Conservation (phyloP, 2,888 invertebrate genomes). For the Trachelus tabidus region DNA sequence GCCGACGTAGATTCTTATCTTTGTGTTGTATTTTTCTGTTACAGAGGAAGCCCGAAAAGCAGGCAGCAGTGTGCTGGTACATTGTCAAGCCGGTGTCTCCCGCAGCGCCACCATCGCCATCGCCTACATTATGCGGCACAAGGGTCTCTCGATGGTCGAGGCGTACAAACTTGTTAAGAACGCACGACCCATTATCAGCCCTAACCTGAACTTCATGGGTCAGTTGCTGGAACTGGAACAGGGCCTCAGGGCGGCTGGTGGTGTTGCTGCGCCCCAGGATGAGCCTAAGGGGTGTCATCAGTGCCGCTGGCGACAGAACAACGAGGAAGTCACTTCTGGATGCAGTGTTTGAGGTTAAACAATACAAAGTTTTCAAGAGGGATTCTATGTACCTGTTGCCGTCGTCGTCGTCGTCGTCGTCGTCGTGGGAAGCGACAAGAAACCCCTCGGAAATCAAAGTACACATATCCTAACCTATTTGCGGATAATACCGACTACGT, state of each 20-base stretch:
- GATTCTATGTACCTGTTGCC: not conserved
- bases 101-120: constrained; percentile 95
- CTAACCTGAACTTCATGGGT: constrained; percentile 94
- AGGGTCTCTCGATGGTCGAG: constrained; percentile 83
- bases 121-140: constrained; percentile 93
- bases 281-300: constrained; percentile 65
- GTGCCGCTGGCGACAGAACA: constrained; percentile 69
- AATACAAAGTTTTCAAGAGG: not conserved
- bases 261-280: constrained; percentile 60
- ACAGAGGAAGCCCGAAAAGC: constrained; percentile 79
- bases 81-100: constrained; percentile 96
- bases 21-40: constrained; percentile 54
- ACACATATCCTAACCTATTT: constrained; percentile 31
- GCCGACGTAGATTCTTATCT: not conserved
- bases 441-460: constrained; percentile 8
- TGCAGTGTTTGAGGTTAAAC: constrained; percentile 68
- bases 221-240: constrained; percentile 89
- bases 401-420: constrained; percentile 13
- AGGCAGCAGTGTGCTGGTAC: constrained; percentile 84
- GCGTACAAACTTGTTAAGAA: constrained; percentile 89
- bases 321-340: constrained; percentile 69
- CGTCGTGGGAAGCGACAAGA: constrained; percentile 16
- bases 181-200: constrained; percentile 90
- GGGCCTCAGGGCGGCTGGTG: constrained; percentile 68
- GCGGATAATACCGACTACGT: constrained; percentile 24